These are phyloP conservation scores for Melanargia galathea DNA, from an alignment of 2,888 invertebrate genomes.

Conservation along the genomic window DNA sequence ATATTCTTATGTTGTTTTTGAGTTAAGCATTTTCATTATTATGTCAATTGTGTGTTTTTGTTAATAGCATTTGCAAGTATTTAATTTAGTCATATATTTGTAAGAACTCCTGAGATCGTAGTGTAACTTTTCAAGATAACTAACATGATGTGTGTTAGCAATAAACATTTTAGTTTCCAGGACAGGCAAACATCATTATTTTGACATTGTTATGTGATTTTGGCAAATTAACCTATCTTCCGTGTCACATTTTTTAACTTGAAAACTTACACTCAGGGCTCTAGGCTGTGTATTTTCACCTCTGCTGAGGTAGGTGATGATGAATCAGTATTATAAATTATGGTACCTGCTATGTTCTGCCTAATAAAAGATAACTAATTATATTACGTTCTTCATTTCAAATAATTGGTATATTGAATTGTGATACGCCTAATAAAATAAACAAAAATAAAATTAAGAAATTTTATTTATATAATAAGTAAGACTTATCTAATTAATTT, in stretches of 20 bases:
- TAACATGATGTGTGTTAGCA: too few relatives aligned
- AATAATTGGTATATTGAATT: not conserved
- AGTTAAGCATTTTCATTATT: too few relatives aligned
- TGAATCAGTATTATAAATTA: not conserved
- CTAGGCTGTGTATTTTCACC: too few relatives aligned
- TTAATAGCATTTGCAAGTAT: not conserved
- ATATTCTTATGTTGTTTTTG: too few relatives aligned
- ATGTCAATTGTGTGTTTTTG: not conserved
- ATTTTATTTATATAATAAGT: conserved; percentile 39
- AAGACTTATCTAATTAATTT: conserved; percentile 39
- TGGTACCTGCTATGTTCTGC: not conserved
- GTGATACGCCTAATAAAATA: not conserved
- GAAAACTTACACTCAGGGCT: too few relatives aligned
- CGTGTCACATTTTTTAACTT: too few relatives aligned
- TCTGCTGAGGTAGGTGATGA: not conserved
- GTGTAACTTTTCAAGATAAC: too few relatives aligned
- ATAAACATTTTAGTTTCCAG: too few relatives aligned
- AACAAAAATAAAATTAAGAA: conserved; percentile 5
- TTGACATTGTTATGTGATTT: too few relatives aligned
- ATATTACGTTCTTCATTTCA: not conserved
- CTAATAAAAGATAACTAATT: not conserved
- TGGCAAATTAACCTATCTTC: too few relatives aligned
- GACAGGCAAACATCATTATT: too few relatives aligned
- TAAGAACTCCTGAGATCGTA: not conserved
- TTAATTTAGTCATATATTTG: not conserved